Base-by-base conservation (phyloP, 92 coral and sea anemone genomes). In the Porites lobata region DNA sequence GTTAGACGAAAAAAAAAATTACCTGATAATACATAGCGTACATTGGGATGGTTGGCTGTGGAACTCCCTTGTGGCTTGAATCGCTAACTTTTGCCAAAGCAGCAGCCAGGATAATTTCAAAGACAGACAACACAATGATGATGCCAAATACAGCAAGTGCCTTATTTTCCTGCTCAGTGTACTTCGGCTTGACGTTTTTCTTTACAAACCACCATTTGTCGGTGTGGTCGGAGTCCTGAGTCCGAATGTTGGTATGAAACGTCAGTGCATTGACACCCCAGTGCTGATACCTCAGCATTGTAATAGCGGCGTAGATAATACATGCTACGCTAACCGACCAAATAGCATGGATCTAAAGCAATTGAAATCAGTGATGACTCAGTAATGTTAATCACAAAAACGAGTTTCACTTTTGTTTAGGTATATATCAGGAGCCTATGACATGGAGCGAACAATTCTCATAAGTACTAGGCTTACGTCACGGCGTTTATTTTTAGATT, bases 61-160 rank as follows among this genome's bases (percentile, higher is more conserved):
- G 66, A 62, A 8, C 6, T 22, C 1, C 15, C 13, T 56, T 56
- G 15, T 11, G 15, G 15, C 61, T 7, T 8, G 29, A 17, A 18
- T 14, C 19, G 50, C 29, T 75, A 65, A 14, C 20, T 51, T 53
- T 75, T 2, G 19, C 64, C 15, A 75, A 6, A 50, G 79, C 43
- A 75, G 63, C 79, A 51, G 79, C 32, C 10, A 75, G 63, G 10
- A 75, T 54, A 14, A 75, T 75, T 53, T 75, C 79, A n/a, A 54
- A 1, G 74, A 69, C 14, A 14, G 32, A 69, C 13, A 69, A 2
- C 12, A 50, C 13, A 38, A 71, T 17, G 53, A 32, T 38, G 19
- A 71, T 18, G 8, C 52, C 8, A 20, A 20, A 75, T n/a, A 75
- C 32, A 18, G 62, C 79, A 15, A 75, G 9, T 7, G 22, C 32